These are phyloP conservation scores for Paralinhomoeus sp. DNA, from an alignment of 2,888 invertebrate species.

Conservation along the genomic window DNA sequence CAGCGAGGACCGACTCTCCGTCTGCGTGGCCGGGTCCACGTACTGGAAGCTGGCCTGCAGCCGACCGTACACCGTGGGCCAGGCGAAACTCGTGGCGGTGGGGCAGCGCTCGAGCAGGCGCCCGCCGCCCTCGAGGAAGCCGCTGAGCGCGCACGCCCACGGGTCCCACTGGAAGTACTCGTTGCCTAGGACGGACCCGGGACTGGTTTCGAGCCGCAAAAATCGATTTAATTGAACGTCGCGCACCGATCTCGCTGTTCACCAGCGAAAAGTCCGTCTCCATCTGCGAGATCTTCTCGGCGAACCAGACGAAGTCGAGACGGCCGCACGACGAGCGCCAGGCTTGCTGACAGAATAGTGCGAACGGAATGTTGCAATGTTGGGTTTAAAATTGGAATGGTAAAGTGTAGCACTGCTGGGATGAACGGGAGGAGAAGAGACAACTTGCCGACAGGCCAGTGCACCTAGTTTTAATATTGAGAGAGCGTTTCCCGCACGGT, in stretches of 20 bases:
- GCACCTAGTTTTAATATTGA: too few species aligned
- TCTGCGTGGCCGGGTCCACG: conserved; percentile 80
- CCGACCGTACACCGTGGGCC: conserved; percentile 78
- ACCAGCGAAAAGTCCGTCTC: conserved; percentile 18
- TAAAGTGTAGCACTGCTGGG: too few species aligned
- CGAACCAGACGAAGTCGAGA: conserved; percentile 18
- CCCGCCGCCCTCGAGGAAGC: conserved; percentile 55
- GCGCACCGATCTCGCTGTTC: background rate
- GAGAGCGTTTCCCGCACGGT: too few species aligned
- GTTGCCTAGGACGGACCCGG: conserved; percentile 15
- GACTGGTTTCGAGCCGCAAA: background rate
- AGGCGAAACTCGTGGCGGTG: conserved; percentile 63
- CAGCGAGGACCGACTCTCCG: conserved; percentile 81
- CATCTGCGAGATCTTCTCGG: conserved; percentile 18
- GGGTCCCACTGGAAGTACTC: conserved; percentile 41
- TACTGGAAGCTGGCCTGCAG: conserved; percentile 71
- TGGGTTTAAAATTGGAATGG: too few species aligned
- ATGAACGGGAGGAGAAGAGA: background rate
- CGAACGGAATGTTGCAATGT: too few species aligned
- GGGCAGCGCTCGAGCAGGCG: conserved; percentile 60
- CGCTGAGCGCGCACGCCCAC: conserved; percentile 70
- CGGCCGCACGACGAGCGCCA: conserved; percentile 9
- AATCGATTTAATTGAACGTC: background rate
- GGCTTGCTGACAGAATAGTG: background rate
- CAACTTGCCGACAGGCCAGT: too few species aligned